Conservation (phyloP, 2,797 vertebrate genomes). For the Coregonus ussuriensis region DNA sequence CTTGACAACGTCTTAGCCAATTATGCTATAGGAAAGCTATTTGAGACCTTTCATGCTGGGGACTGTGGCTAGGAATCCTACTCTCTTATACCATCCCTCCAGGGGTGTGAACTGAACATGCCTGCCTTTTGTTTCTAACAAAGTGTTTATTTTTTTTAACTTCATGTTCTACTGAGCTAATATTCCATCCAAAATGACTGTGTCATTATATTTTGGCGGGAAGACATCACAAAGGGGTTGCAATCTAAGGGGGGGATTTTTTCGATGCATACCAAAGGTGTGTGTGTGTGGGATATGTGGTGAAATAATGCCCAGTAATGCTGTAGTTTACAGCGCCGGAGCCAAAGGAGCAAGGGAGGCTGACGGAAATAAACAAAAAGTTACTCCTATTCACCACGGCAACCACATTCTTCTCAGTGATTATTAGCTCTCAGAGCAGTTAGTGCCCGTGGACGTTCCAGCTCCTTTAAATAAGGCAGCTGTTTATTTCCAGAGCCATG, state of each 20-base stretch:
- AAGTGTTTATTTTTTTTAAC: no score
- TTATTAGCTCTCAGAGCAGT: slow-evolving; percentile 29
- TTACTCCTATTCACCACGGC: slow-evolving; percentile 33
- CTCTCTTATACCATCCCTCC: no score
- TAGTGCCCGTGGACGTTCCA: slow-evolving; percentile 11
- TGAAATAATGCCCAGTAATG: slow-evolving; percentile 28
- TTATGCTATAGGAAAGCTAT: neutral
- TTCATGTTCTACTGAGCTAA: slow-evolving; percentile 4
- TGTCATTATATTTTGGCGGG: slow-evolving; percentile 29
- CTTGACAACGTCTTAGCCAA: neutral
- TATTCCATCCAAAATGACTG: slow-evolving; percentile 10
- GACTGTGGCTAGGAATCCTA: neutral
- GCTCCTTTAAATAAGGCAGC: slow-evolving; percentile 47
- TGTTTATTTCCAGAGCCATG: slow-evolving; percentile 27
- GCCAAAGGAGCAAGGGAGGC: slow-evolving; percentile 1
- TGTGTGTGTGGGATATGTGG: slow-evolving; percentile 5
- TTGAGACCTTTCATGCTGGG: neutral
- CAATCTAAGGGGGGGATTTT: neutral
- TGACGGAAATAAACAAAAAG: slow-evolving; percentile 29
- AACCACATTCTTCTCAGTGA: slow-evolving; percentile 39
- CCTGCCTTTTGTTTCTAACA: neutral
- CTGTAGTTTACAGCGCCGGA: neutral
- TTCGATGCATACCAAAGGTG: slow-evolving; percentile 1
- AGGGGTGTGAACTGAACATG: slow-evolving; percentile 7
- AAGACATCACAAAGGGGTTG: slow-evolving; percentile 15